phyloP scores from a whole-genome alignment of 2,888 invertebrate species.

The Parnassius orleans region DNA sequence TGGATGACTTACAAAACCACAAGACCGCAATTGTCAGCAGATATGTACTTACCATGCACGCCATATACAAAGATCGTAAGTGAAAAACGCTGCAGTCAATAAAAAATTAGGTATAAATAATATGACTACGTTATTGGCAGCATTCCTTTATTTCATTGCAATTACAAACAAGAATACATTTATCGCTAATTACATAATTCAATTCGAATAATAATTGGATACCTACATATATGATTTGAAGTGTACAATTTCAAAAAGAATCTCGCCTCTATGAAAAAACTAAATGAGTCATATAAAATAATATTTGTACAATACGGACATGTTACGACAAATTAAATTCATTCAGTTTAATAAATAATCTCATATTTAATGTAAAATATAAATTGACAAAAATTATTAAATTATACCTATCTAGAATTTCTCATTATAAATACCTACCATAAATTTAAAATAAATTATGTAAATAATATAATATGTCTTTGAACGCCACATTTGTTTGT shows the following conservation, averaged over 20 bases:
- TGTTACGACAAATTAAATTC: conserved; percentile 1
- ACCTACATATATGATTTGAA: conserved; percentile 21
- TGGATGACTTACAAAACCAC: too few species aligned
- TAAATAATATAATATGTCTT: conserved; percentile 5
- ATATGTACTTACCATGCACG: background rate
- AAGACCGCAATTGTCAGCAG: background rate
- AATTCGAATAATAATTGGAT: conserved; percentile 28
- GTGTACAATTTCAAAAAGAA: background rate
- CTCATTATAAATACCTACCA: conserved; percentile 18
- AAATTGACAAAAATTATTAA: conserved; percentile 17
- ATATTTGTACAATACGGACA: conserved; percentile 13
- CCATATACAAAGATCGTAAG: background rate
- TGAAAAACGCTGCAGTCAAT: background rate
- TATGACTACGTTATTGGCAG: conserved; percentile 37
- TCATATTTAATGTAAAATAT: conserved; percentile 1
- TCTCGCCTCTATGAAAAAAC: conserved; percentile 12
- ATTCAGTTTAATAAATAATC: conserved; percentile 7
- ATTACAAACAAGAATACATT: conserved; percentile 49
- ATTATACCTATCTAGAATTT: conserved; percentile 18
- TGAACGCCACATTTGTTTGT: conserved; percentile 7
- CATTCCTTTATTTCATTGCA: conserved; percentile 57
- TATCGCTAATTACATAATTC: conserved; percentile 37
- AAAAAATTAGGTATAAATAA: conserved; percentile 9
- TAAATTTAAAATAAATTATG: conserved; percentile 5
- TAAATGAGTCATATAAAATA: conserved; percentile 6